These are phyloP conservation scores for Teleogryllus occipitalis DNA, from an alignment of 1,140 invertebrate genomes.

Conservation along the genomic window DNA sequence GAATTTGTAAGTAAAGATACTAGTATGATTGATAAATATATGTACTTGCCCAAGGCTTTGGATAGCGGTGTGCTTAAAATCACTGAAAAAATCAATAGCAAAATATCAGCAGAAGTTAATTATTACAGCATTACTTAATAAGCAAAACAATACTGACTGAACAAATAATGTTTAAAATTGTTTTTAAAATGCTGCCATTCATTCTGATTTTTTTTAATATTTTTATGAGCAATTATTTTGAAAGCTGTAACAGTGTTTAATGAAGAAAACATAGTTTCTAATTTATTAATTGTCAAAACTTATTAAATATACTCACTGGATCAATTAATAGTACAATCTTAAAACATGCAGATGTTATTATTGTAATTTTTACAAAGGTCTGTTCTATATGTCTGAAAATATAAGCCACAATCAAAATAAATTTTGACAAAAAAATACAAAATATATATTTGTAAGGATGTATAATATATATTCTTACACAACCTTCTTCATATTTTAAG, in stretches of 20 bases:
- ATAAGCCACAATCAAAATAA: too few species aligned
- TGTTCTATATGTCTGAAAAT: too few species aligned
- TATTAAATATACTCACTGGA: too few species aligned
- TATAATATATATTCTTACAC: too few species aligned
- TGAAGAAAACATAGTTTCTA: background rate
- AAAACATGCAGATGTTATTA: too few species aligned
- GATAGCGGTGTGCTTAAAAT: background rate
- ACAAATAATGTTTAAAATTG: background rate
- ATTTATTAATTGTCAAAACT: too few species aligned
- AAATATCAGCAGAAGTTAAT: background rate
- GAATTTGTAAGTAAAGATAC: background rate
- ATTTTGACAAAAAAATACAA: too few species aligned
- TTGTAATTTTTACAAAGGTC: too few species aligned
- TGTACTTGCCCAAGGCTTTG: slow-evolving; percentile 3
- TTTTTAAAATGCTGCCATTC: background rate
- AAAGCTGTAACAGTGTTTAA: background rate
- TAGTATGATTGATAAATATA: background rate
- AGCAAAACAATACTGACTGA: background rate
- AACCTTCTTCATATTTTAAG: too few species aligned
- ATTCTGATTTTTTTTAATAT: background rate
- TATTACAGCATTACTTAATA: background rate
- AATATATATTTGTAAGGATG: too few species aligned
- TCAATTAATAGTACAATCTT: too few species aligned
- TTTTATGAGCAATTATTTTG: background rate
- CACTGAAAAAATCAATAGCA: slow-evolving; percentile 1